phyloP scores from a whole-genome alignment of 2,888 invertebrate species.

The Oxystoma pomonae region DNA sequence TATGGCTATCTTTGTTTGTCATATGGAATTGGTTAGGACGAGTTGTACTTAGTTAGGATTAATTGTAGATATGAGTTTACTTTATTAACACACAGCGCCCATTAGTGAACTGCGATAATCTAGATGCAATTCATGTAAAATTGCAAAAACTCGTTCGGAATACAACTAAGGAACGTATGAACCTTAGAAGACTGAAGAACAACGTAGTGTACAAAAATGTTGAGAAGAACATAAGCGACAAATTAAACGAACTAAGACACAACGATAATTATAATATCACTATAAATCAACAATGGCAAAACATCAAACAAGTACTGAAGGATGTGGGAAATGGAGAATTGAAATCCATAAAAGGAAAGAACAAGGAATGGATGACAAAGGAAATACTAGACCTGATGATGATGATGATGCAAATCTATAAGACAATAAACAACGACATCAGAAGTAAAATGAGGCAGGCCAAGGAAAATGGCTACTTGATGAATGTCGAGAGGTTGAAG shows the following conservation, averaged over 20 bases:
- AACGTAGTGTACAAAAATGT: too few relatives aligned
- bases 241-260: constrained; percentile 1
- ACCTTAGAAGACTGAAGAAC: not conserved
- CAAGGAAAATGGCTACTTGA: too few relatives aligned
- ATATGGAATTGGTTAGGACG: too few relatives aligned
- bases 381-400: not conserved
- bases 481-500: too few relatives aligned
- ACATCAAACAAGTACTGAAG: not conserved
- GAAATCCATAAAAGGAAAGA: not conserved
- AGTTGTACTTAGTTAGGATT: too few relatives aligned
- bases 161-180: not conserved
- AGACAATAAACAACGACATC: not conserved
- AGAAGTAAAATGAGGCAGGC: not conserved
- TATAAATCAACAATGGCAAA: not conserved
- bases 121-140: constrained; percentile 14
- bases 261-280: not conserved
- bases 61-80: too few relatives aligned
- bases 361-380: not conserved
- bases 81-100: too few relatives aligned
- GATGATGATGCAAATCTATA: not conserved
- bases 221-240: not conserved
- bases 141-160: not conserved
- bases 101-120: too few relatives aligned
- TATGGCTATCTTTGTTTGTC: too few relatives aligned
- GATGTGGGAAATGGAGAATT: not conserved